A percentile compares a stretch with the other conserved stretches of the same genome.
phyloP scores from a whole-genome alignment of 2,797 vertebrate species.

The Sebastes minor region DNA sequence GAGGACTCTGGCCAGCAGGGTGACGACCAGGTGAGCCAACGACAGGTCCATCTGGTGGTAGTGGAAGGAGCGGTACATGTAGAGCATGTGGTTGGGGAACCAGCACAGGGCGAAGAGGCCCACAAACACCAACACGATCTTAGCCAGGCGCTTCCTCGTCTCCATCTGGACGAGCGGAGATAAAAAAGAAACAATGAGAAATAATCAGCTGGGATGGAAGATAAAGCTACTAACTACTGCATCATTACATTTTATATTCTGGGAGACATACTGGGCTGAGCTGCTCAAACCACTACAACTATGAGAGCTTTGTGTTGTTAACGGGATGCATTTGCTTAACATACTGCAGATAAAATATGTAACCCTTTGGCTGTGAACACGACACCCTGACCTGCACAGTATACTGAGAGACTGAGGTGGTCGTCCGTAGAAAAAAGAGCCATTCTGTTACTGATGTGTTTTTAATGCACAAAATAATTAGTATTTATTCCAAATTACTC shows the following conservation, averaged over 20 bases:
- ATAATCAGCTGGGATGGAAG: neutral
- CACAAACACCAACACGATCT: constrained; percentile 95
- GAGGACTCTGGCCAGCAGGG: constrained; percentile 91
- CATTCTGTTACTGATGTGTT: too few species aligned
- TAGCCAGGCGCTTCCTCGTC: constrained; percentile 94
- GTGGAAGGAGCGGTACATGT: constrained; percentile 96
- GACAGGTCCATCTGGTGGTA: constrained; percentile 93
- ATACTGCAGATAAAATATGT: neutral
- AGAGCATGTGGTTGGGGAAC: constrained; percentile 95
- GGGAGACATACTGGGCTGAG: neutral
- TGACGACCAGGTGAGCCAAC: constrained; percentile 89
- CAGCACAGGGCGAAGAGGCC: constrained; percentile 95
- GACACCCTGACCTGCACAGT: too few species aligned
- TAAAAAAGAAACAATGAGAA: neutral
- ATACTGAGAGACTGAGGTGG: too few species aligned
- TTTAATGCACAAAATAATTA: too few species aligned
- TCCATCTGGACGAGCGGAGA: constrained; percentile 83
- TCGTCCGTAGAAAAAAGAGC: too few species aligned
- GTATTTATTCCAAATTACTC: too few species aligned
- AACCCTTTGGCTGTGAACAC: too few species aligned
- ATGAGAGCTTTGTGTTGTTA: neutral
- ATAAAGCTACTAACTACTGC: neutral
- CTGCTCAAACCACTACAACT: too few species aligned
- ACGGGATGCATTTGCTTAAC: neutral
- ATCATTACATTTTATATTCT: neutral